Evolutionary conservation across 2,797 vertebrate species (phyloP), one percentile per base, ranked within the genome.

Genomic region (Danio tinwini): DNA sequence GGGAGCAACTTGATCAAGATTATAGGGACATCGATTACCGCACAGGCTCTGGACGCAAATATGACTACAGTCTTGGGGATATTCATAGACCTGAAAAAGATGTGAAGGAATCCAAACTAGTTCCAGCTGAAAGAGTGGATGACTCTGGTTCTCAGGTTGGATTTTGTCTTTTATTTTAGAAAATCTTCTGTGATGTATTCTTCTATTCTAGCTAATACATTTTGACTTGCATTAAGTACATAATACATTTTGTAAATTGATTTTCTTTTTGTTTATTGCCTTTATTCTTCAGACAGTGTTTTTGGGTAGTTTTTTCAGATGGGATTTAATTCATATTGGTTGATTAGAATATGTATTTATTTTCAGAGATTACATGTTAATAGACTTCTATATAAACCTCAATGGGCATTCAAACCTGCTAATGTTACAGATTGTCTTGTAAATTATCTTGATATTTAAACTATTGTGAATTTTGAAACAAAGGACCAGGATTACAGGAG

Each of bases 1-100:
- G 89, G 10, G 96, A 97, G 81, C 90, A 94, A 47, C 92, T 89
- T 88, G 97, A 95, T 88, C 97, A 98, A 86, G 97, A 98, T 84
- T 99, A 98, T 86, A 93, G 96, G 7, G 97, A 99, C 86, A 97
- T 98, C 72, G 98, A 99, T 92, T 96, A 99, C 86, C 94, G 98
- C 70, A 94, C 96, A 56, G 93, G 92, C 0, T 93, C 96, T 0
- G 92, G 88, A 67, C 95, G 94, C 49, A 87, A 91, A 77, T 97
- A 95, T 87, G 95, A 96, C n/a, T 98, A 96, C 88, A 95, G 95
- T 73, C 93, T 89, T 4, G 93, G 92, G 82, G 94, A 95, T 67
- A 92, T 95, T 84, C 94, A 91, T 55, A 59, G 80, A 69, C 89
- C 89, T 85, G 96, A 92, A 87, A 93, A 93, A 89, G 89, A 90